Base-by-base conservation (phyloP, 2,797 vertebrate genomes). In the Lepilemur septentrionalis region DNA sequence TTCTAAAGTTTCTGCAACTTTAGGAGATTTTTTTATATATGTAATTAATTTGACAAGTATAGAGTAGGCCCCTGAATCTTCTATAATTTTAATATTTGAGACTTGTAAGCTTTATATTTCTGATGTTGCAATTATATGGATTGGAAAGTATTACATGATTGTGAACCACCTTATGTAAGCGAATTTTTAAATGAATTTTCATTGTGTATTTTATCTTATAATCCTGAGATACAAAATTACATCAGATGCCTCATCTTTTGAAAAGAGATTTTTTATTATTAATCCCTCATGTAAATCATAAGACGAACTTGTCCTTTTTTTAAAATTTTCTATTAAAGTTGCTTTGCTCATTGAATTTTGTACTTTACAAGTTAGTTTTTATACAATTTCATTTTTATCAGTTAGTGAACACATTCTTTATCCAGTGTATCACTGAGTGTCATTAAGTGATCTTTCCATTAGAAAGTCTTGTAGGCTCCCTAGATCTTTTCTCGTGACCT, bases 211-310 rank as follows among this genome's bases (percentile, higher is more conserved):
- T 97, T 97, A 86, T 98, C 97, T 98, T 95, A 95, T 98, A 98
- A 98, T 98, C 97, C 97, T 81, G 95, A 97, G 57, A 97, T 91
- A 89, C 57, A 98, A 98, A 98, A 98, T 97, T 97, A 89, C 80
- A 98, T 98, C 96, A 97, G 97, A 94, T 95, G 72, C 41, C 48
- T 97, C 93, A 97, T 98, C 92, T 97, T 97, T 98, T 93, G 22
- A 1, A 95, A 97, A 92, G 93, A 94, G 9, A 80, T 55, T 92
- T 95, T 86, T 89, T 85, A 86, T 83, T 96, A 97, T 97, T 98
- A 98, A 98, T 98, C 96, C 89, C 59, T 97, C 91, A 92, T 94
- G 95, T 91, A 98, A 98, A 98, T 98, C 92, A 98, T 91, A 97
- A 98, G 96, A 78, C 55, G 93, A 96, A n/a, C 59, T 43, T 50